Evolutionary conservation across 35 echinoderm and acorn worm genomes (phyloP), one percentile per base, ranked within the genome.

Genomic region (Hemicentrotus pulcherrimus): DNA sequence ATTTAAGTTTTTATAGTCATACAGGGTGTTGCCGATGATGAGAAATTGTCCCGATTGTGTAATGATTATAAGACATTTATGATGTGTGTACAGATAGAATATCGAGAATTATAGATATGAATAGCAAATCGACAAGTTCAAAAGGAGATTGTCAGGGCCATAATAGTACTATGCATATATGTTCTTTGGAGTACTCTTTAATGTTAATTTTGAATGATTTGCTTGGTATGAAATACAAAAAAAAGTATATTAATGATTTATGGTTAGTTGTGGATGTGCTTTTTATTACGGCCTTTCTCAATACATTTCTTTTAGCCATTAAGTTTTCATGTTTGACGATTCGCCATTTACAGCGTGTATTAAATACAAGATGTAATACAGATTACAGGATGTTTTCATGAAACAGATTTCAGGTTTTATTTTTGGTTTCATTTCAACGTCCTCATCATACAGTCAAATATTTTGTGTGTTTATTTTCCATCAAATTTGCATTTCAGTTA

Each of bases 91-190:
- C 6, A 22, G 4, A 2, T 78, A 28, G 65, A 78, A 22, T 78
- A n/a, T 78, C 4, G 24, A 78, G 65, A n/a, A 78, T 2, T 55
- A 11, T 55, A 9, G 9, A 55, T 55, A 55, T 55, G 50, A 15
- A 55, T 55, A 55, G 15, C 15, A 11, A 55, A 55, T 78, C 19
- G 65, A 78, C 65, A 28, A 4, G 22, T n/a, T 28, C 65, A 22
- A 28, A 22, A 78, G 7, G 28, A n/a, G 4, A 78, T 6, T 78
- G 65, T 7, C 7, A n/a, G 22, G 24, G 7, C 6, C 65, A 78
- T 28, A 28, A 78, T n/a, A 78, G 65, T 78, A 78, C 65, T 78
- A 78, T 78, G 65, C 65, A 78, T 78, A n/a, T n/a, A 78, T 78
- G 65, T 78, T 78, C 65, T 78, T 78, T 22, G 6, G 19, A 78